Conservation (phyloP, 2,888 invertebrate species). For the Trichopoda pennipes region DNA sequence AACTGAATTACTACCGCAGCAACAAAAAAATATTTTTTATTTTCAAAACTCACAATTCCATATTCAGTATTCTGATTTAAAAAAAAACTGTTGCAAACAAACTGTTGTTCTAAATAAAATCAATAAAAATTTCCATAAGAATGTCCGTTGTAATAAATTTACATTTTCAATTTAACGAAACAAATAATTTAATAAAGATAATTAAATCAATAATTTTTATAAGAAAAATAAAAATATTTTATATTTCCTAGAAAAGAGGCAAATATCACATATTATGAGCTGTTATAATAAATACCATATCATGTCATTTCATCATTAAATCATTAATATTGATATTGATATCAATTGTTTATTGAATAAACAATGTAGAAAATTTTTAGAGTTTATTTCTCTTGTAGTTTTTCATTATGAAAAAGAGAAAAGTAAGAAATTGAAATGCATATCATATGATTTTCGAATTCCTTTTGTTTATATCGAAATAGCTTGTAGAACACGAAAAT, state of each 20-base stretch:
- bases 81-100: too few relatives aligned
- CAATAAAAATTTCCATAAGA: background rate
- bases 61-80: too few relatives aligned
- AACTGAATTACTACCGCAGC: too few relatives aligned
- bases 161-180: too few relatives aligned
- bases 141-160: too few relatives aligned
- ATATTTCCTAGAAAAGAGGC: background rate
- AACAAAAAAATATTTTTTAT: too few relatives aligned
- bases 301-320: slow-evolving; percentile 16
- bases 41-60: too few relatives aligned
- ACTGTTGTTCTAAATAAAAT: background rate
- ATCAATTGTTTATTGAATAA: slow-evolving; percentile 34
- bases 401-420: background rate
- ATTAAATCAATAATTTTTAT: too few relatives aligned
- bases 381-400: slow-evolving; percentile 1
- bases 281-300: slow-evolving; percentile 14
- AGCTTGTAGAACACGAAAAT: too few relatives aligned
- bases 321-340: slow-evolving; percentile 39
- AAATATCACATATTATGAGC: background rate
- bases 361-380: slow-evolving; percentile 36
- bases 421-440: background rate
- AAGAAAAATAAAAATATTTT: too few relatives aligned
- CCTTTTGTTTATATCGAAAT: background rate
- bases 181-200: too few relatives aligned
- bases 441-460: slow-evolving; percentile 37